Evolutionary conservation across 2,113 vertebrate species (phyloP), one percentile per base, ranked within the genome.

Genomic region (Phasianus colchicus): DNA sequence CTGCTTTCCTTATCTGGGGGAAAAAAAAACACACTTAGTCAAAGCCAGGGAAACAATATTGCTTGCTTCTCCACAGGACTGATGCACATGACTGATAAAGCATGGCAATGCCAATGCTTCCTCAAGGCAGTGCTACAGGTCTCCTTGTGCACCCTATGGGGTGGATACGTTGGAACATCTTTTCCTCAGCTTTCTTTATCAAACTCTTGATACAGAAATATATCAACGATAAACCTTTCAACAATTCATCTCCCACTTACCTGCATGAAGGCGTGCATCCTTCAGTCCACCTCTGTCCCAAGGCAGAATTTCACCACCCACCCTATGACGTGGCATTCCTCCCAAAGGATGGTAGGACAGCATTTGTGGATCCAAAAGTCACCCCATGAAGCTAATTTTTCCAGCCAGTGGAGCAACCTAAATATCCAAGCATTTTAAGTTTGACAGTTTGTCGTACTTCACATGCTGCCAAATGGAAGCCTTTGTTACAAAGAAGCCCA

Each of bases 71-170:
- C 50, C 7, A 43, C 38, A 42, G 63, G 40, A 38, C 16, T 22
- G 69, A 48, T 6, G 48, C 42, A 29, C 3, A 4, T 5, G 52
- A 25, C 11, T 11, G 42, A 58, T 17, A 18, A 18, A 54, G 13
- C 0, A 3, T 3, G 8, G 48, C 3, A n/a, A 58, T 13, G 43
- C 43, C 20, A 66, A 43, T 0, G 61, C 48, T 22, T 32, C 42
- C 11, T 6, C 57, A 8, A 48, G 38, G 40, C 15, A 18, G 4
- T 5, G 30, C 11, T 9, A 29, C 0, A 42, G 55, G 43, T 48
- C 45, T 25, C 27, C 25, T 42, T 34, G 2, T 9, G 17, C 38
- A 40, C 42, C 32, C 27, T 0, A 3, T 0, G 1, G 11, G 29
- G n/a, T 9, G 24, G 36, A 12, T 1, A 45, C 52, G 14, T 29